phyloP scores from a whole-genome alignment of 2,888 invertebrate species.

The Drosophila paranaensis region DNA sequence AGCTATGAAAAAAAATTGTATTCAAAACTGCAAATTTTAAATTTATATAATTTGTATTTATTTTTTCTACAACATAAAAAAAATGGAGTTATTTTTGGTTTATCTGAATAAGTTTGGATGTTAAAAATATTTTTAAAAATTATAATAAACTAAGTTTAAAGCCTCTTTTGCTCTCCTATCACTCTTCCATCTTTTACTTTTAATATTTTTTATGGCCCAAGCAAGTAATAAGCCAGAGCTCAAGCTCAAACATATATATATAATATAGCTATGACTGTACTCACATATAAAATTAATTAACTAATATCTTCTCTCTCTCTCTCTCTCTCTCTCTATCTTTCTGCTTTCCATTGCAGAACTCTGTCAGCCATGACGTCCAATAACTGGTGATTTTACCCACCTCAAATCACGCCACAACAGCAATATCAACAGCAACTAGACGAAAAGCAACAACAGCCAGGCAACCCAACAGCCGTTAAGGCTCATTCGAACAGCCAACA shows the following conservation, averaged over 20 bases:
- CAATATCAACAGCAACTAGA: slow-evolving; percentile 20
- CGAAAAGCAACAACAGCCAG: slow-evolving; percentile 16
- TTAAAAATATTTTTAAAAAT: too few relatives aligned
- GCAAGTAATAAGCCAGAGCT: not conserved
- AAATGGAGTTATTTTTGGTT: too few relatives aligned
- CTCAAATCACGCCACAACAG: slow-evolving; percentile 18
- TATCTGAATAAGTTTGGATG: too few relatives aligned
- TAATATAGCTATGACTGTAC: too few relatives aligned
- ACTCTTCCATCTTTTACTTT: too few relatives aligned
- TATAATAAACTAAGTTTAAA: too few relatives aligned
- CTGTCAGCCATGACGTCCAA: slow-evolving; percentile 40
- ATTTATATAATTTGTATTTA: too few relatives aligned
- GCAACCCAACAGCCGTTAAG: slow-evolving; percentile 9
- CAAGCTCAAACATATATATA: not conserved
- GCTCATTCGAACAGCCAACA: slow-evolving; percentile 22
- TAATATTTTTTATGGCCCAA: too few relatives aligned
- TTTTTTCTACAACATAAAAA: too few relatives aligned
- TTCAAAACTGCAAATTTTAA: too few relatives aligned
- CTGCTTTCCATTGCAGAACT: slow-evolving; percentile 8
- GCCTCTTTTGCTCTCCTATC: too few relatives aligned
- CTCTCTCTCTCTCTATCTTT: not conserved
- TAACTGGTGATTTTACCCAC: slow-evolving; percentile 42
- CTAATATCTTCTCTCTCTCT: not conserved
- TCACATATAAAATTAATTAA: not conserved
- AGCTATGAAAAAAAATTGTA: too few relatives aligned